Evolutionary conservation across 2,888 invertebrate species (phyloP).

Genomic region (Agriopis leucophaearia): DNA sequence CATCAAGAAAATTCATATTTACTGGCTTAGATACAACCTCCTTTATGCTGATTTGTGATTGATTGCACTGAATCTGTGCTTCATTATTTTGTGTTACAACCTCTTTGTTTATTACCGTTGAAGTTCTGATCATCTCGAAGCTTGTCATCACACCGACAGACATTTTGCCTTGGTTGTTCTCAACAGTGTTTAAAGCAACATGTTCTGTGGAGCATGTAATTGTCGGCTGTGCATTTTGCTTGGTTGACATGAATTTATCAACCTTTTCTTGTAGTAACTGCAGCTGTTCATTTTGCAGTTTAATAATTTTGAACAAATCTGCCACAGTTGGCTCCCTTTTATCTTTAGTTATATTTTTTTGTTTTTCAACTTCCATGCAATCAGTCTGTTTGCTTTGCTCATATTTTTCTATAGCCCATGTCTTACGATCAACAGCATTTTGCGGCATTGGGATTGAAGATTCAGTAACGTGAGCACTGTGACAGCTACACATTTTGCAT

Average conservation of each 20-base stretch:
- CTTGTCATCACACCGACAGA: conserved; percentile 91
- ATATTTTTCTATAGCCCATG: conserved; percentile 72
- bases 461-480: conserved; percentile 24
- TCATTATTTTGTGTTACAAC: conserved; percentile 65
- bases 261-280: conserved; percentile 88
- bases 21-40: conserved; percentile 70
- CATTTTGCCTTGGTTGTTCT: conserved; percentile 83
- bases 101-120: conserved; percentile 79
- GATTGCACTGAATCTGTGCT: conserved; percentile 77
- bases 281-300: conserved; percentile 89
- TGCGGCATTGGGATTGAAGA: conserved; percentile 37
- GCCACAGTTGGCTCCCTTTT: conserved; percentile 84
- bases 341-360: conserved; percentile 66
- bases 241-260: conserved; percentile 79
- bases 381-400: conserved; percentile 61
- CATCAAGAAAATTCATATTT: conserved; percentile 78
- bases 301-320: conserved; percentile 88
- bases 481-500: conserved; percentile 48
- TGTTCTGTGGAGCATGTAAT: conserved; percentile 67
- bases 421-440: conserved; percentile 73
- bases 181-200: conserved; percentile 65
- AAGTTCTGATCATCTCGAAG: conserved; percentile 87
- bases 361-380: conserved; percentile 66
- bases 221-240: conserved; percentile 54
- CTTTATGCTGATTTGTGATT: conserved; percentile 77